phyloP scores from a whole-genome alignment of 2,888 invertebrate genomes.

The Selenia dentaria region DNA sequence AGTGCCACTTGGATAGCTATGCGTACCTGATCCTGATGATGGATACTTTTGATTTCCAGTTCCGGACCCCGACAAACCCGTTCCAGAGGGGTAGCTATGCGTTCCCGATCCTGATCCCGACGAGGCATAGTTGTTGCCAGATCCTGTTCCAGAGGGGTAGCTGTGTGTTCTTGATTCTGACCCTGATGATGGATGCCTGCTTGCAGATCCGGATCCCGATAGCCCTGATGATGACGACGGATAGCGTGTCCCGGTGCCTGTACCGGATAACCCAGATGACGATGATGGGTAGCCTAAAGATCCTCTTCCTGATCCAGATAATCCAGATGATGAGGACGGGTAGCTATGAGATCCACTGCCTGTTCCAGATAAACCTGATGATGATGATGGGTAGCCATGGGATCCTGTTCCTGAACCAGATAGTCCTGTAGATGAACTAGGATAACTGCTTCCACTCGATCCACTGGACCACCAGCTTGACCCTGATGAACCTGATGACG shows the following conservation, averaged over 20 bases:
- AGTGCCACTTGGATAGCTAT: constrained; percentile 17
- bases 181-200: constrained; percentile 10
- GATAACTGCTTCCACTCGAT: constrained; percentile 21
- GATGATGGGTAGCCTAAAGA: constrained; percentile 7
- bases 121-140: too few relatives aligned
- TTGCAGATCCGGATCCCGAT: constrained; percentile 10
- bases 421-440: constrained; percentile 17
- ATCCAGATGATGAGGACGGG: constrained; percentile 26
- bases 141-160: constrained; percentile 28
- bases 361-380: not conserved
- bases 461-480: constrained; percentile 11
- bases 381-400: constrained; percentile 26
- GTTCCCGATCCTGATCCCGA: constrained; percentile 20
- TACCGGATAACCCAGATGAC: constrained; percentile 33
- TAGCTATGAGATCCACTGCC: not conserved
- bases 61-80: constrained; percentile 37
- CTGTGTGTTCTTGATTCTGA: constrained; percentile 8
- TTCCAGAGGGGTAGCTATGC: constrained; percentile 18
- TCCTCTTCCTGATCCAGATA: constrained; percentile 25
- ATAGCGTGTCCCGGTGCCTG: constrained; percentile 22
- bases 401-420: constrained; percentile 14
- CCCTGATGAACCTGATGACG: constrained; percentile 17
- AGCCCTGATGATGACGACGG: constrained; percentile 23
- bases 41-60: constrained; percentile 33
- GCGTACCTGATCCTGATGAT: constrained; percentile 22